phyloP scores from a whole-genome alignment of 2,888 invertebrate species.

The Lithophane ornitopus region DNA sequence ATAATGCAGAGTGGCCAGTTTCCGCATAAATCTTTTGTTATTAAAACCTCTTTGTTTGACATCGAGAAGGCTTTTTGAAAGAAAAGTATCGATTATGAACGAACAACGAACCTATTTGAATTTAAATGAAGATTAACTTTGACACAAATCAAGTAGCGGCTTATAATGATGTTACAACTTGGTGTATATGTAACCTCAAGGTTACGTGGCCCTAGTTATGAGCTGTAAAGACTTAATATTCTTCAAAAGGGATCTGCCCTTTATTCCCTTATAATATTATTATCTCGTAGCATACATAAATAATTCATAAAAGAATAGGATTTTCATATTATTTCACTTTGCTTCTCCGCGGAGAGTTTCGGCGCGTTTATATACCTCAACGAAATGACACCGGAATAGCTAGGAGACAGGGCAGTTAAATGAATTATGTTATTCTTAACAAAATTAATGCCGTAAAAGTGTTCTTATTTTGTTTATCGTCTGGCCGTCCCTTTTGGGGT shows the following conservation, averaged over 20 bases:
- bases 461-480: conserved; percentile 57
- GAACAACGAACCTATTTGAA: conserved; percentile 1
- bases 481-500: conserved; percentile 33
- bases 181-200: conserved; percentile 32
- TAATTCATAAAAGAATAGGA: conserved; percentile 78
- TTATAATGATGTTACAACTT: conserved; percentile 42
- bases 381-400: conserved; percentile 63
- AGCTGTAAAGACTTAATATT: conserved; percentile 61
- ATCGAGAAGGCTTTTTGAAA: conserved; percentile 15
- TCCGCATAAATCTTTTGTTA: conserved; percentile 70
- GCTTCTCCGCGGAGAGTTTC: conserved; percentile 63
- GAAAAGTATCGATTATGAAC: conserved; percentile 21
- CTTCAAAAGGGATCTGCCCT: conserved; percentile 61
- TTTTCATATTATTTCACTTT: conserved; percentile 78
- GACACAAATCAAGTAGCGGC: conserved; percentile 26
- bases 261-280: conserved; percentile 68
- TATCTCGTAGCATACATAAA: conserved; percentile 69
- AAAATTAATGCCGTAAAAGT: conserved; percentile 64
- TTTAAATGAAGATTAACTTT: conserved; percentile 26
- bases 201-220: conserved; percentile 52
- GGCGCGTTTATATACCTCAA: conserved; percentile 66
- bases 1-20: conserved; percentile 65
- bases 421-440: conserved; percentile 64
- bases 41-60: conserved; percentile 60
- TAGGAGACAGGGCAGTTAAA: conserved; percentile 59